Evolutionary conservation across 2,113 vertebrate genomes (phyloP), one percentile per base, ranked within the genome.

Genomic region (Megalops atlanticus): DNA sequence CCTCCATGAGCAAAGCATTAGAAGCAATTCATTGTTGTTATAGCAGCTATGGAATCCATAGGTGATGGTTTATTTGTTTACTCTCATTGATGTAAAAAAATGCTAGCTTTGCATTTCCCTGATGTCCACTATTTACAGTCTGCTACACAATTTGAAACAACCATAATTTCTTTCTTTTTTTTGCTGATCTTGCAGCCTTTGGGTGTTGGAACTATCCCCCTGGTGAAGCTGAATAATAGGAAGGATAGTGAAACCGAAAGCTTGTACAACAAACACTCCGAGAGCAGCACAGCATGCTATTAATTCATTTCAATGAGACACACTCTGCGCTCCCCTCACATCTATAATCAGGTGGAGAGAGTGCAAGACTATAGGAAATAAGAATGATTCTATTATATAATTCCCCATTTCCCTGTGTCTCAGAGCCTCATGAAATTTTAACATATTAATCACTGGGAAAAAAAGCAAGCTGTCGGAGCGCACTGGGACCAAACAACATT

Each of bases 171-270:
- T 14, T 77, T 74, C 83, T 86, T 78, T 40, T 43, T 84, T 58
- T 77, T 85, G 86, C 84, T 87, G 85, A 89, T 84, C 85, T 75
- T 40, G 81, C 83, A 84, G 52, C 85, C 87, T 11, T 41, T 27
- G 7, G 76, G 47, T 80, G 85, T 47, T 18, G 54, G 72, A 58
- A 76, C 85, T 78, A 82, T 85, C 84, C 76, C 43, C 43, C 84
- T 80, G 84, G 85, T 80, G 68, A 81, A 43, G 76, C 68, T 68
- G 76, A 73, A 82, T 39, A 79, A 82, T 74, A 38, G 58, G 38
- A 2, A 5, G 35, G 5, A 10, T 77, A 27, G 38, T 38, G 71
- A 41, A 76, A 49, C 31, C 24, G 16, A 80, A 64, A 79, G 58
- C 78, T 24, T 71, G 45, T 38, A 54, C 21, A 24, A 80, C 71